Conservation (phyloP, 92 coral and sea anemone species). For the Actinernus sp. region DNA sequence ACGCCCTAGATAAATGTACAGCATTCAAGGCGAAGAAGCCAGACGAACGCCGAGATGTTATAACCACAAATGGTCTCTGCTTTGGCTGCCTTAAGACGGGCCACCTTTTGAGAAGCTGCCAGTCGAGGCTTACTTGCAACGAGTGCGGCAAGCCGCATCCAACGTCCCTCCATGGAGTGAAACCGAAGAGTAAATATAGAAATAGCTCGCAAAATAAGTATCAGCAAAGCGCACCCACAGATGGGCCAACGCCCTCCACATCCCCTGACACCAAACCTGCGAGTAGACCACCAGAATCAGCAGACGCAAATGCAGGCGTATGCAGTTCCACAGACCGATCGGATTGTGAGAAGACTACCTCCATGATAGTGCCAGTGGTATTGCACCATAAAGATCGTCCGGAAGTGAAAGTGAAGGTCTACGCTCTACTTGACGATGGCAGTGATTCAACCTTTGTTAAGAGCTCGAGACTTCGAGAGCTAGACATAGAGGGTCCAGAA, state of each 20-base stretch:
- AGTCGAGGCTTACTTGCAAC: constrained; percentile 24
- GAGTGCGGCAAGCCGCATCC: constrained; percentile 71
- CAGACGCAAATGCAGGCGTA: background rate
- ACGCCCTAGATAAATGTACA: constrained; percentile 51
- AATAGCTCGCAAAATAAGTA: constrained; percentile 1
- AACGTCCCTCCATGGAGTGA: constrained; percentile 64
- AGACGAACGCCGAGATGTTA: constrained; percentile 35
- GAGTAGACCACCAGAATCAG: background rate
- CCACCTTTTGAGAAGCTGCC: constrained; percentile 58
- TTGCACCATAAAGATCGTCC: constrained; percentile 59
- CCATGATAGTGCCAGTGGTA: constrained; percentile 45
- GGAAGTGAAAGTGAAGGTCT: constrained; percentile 19
- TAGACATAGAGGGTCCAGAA: constrained; percentile 59
- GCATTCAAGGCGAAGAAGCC: constrained; percentile 26
- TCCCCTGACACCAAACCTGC: background rate
- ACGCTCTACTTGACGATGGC: too few species aligned
- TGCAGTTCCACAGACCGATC: background rate
- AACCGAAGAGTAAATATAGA: constrained; percentile 16
- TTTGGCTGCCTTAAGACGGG: constrained; percentile 53
- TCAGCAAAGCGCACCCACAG: too few species aligned
- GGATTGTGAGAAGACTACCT: constrained; percentile 7
- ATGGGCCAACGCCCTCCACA: background rate
- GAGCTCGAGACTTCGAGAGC: constrained; percentile 21
- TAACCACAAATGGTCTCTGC: constrained; percentile 53
- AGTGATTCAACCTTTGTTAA: constrained; percentile 75